phyloP scores from a whole-genome alignment of 2,888 invertebrate genomes.

The Phorcus lineatus region DNA sequence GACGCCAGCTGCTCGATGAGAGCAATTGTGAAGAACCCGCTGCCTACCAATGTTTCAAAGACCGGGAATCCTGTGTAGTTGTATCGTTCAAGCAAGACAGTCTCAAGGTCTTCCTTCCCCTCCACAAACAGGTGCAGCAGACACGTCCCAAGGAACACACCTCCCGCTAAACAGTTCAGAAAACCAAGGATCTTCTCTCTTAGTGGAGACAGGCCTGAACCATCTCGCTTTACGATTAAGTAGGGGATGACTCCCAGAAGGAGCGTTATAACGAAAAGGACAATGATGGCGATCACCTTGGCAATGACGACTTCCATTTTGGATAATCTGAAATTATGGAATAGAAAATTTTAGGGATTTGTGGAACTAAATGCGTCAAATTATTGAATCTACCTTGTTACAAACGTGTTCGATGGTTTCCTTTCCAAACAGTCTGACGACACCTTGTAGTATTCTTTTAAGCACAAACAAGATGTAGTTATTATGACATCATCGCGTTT shows the following conservation, averaged over 20 bases:
- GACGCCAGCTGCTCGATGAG: conserved; percentile 50
- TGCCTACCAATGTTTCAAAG: conserved; percentile 65
- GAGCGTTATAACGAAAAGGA: conserved; percentile 7
- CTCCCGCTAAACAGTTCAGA: conserved; percentile 67
- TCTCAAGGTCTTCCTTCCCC: conserved; percentile 60
- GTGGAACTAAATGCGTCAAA: no score
- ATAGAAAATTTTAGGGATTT: no score
- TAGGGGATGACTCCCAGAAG: conserved; percentile 7
- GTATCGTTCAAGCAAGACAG: conserved; percentile 46
- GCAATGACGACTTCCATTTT: background rate
- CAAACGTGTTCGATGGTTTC: no score
- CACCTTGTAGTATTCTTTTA: no score
- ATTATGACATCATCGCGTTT: no score
- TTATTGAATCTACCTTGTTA: no score
- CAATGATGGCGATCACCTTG: background rate
- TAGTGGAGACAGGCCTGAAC: background rate
- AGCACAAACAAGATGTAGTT: no score
- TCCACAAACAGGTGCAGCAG: conserved; percentile 70
- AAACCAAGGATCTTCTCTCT: conserved; percentile 20
- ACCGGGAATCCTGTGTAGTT: conserved; percentile 59
- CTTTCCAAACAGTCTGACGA: no score
- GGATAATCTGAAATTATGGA: background rate
- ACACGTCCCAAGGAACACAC: conserved; percentile 72
- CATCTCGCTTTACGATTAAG: background rate
- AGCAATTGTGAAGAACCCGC: conserved; percentile 71